Evolutionary conservation across 2,888 invertebrate genomes (phyloP).

Genomic region (Erebia palarica): DNA sequence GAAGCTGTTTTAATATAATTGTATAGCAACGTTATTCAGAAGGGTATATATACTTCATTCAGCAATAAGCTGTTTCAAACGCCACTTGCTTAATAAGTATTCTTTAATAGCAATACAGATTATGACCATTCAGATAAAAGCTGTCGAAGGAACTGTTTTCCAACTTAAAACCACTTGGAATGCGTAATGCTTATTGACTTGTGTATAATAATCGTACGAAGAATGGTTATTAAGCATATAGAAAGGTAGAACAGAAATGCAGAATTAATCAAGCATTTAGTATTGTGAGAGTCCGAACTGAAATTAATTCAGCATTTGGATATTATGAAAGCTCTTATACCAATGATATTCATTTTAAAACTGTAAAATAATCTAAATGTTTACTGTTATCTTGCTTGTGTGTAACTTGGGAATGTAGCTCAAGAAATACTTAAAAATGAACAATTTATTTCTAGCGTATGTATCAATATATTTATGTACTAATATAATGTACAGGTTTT

Average conservation of each 20-base stretch:
- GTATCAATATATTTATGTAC: too few relatives aligned
- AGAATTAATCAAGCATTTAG: neutral
- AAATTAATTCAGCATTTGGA: neutral
- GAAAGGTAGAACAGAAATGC: neutral
- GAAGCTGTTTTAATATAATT: too few relatives aligned
- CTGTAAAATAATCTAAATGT: neutral
- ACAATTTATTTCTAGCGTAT: too few relatives aligned
- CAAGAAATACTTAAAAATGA: too few relatives aligned
- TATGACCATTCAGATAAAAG: neutral
- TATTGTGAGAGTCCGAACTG: neutral
- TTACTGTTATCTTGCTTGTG: too few relatives aligned
- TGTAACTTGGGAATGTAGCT: too few relatives aligned
- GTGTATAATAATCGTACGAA: too few relatives aligned
- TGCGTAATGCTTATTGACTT: neutral
- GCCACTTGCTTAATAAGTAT: neutral
- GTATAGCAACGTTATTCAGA: too few relatives aligned
- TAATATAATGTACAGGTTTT: too few relatives aligned
- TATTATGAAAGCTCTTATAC: neutral
- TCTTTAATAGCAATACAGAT: neutral
- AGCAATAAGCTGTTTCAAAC: too few relatives aligned
- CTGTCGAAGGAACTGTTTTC: neutral
- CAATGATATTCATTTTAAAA: neutral
- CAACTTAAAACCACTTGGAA: neutral
- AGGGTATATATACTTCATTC: too few relatives aligned
- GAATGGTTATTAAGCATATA: neutral